Conservation (phyloP, 2,797 vertebrate genomes). For the Otolemur crassicaudatus region DNA sequence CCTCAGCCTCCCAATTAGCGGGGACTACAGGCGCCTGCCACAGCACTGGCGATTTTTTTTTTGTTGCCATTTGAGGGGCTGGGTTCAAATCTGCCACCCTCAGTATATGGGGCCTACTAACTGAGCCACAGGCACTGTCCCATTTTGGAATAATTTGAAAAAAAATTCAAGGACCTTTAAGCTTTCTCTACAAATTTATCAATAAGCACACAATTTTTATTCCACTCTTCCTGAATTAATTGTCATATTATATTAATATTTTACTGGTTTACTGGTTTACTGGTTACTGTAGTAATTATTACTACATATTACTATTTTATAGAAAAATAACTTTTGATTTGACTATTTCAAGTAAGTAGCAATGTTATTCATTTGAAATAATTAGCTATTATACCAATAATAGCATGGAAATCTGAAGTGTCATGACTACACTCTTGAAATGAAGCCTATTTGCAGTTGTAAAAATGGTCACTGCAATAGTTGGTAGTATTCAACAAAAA, state of each 20-base stretch:
- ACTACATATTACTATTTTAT: slow-evolving; percentile 11
- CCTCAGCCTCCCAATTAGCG: too few relatives aligned
- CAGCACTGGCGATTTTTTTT: too few relatives aligned
- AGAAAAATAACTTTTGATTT: slow-evolving; percentile 14
- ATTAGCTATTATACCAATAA: neutral
- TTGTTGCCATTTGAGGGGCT: too few relatives aligned
- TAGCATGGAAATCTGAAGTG: slow-evolving; percentile 34
- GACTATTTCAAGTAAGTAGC: slow-evolving; percentile 28
- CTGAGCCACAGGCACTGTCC: too few relatives aligned
- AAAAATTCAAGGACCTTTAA: neutral
- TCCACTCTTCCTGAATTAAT: neutral
- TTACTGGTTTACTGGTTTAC: slow-evolving; percentile 50
- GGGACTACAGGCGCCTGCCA: too few relatives aligned
- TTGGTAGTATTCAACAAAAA: slow-evolving; percentile 67
- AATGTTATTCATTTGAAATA: neutral
- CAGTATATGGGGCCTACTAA: too few relatives aligned
- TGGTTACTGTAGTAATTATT: too few relatives aligned
- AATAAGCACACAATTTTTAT: neutral
- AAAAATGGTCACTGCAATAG: slow-evolving; percentile 62
- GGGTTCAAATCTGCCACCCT: too few relatives aligned
- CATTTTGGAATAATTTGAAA: neutral
- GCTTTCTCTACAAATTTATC: neutral
- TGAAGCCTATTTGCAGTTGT: slow-evolving; percentile 56
- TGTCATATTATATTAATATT: slow-evolving; percentile 1
- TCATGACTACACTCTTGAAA: slow-evolving; percentile 36